Percentiles rank a stretch among this genome's conserved stretches.
Conservation (phyloP, 2,113 vertebrate species). For the Scomber scombrus region DNA sequence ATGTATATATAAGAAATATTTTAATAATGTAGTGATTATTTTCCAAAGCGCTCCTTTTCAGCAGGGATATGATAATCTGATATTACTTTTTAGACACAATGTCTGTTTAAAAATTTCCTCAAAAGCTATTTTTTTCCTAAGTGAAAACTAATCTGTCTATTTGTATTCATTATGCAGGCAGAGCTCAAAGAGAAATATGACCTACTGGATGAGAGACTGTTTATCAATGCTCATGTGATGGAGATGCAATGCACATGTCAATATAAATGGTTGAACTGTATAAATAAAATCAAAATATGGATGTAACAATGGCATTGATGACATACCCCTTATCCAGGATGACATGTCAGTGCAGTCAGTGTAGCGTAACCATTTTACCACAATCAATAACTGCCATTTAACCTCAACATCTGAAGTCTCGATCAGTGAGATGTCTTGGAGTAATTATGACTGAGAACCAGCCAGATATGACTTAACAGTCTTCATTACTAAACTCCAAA, state of each 20-base stretch:
- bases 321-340: conserved; percentile 43
- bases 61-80: conserved; percentile 66
- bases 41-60: conserved; percentile 46
- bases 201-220: conserved; percentile 10
- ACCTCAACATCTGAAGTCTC: conserved; percentile 53
- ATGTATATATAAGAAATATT: conserved; percentile 52
- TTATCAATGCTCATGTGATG: conserved; percentile 48
- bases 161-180: conserved; percentile 13
- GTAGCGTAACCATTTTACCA: conserved; percentile 51
- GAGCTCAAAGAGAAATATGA: conserved; percentile 24
- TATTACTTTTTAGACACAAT: conserved; percentile 70
- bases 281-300: conserved; percentile 55
- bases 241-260: conserved; percentile 50
- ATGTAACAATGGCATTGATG: conserved; percentile 41
- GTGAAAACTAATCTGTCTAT: conserved; percentile 22
- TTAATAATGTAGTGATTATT: conserved; percentile 70
- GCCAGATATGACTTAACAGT: conserved; percentile 13
- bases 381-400: conserved; percentile 71
- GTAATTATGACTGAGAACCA: conserved; percentile 36
- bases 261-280: conserved; percentile 33
- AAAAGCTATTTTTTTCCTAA: conserved; percentile 33
- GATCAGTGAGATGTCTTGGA: conserved; percentile 25
- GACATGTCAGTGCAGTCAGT: conserved; percentile 13
- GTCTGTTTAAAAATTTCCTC: conserved; percentile 63
- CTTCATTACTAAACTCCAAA: conserved; percentile 36